Base-by-base conservation (phyloP, 1,140 invertebrate species). In the Ceratosolen fusciceps region DNA sequence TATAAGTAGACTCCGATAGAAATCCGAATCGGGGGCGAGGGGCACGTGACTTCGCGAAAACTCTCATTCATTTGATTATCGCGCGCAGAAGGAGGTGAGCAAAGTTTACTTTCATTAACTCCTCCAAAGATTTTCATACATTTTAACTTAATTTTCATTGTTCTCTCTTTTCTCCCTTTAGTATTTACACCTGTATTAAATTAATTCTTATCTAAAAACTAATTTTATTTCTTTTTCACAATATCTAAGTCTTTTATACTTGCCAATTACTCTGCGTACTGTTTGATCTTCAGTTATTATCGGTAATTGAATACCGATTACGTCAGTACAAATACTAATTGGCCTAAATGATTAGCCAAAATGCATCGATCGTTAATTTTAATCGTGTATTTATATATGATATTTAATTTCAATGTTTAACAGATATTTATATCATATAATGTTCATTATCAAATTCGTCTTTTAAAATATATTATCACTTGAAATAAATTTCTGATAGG, bases 31-130 rank as follows among this genome's bases (percentile, higher is more conserved):
- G 65, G 14, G 0, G 74, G 4, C 26, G 65, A 8, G 0, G 74
- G 4, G 37, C 75, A 49, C 75, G 65, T 71, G 65, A 34, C 65
- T 29, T 29, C 65, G 49, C 14, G 75, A 58, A 77, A 70, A 77
- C 70, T 77, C 58, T 77, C 65, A 58, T 77, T 77, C 67, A 58
- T 43, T 77, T 70, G 14, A 12, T 58, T 72, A 52, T 39, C 29
- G 47, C 31, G 19, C 26, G 52, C 3, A 24, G n/a, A 12, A 24
- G n/a, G 8, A 62, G 24, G 37, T 49, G 73, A 1, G 24, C 12
- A 58, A 71, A 77, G 14, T 77, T 77, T 70, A 37, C 52, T 71
- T 68, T 68, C 60, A 76, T 37, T 10, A 76, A 76, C 74, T 76
- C 14, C 39, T 19, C 12, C 24, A 39, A 76, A 76, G 74, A 54